Percentiles rank a stretch among this genome's conserved stretches.
Conservation (phyloP, 2,888 invertebrate genomes). For the Entomobrya proxima region DNA sequence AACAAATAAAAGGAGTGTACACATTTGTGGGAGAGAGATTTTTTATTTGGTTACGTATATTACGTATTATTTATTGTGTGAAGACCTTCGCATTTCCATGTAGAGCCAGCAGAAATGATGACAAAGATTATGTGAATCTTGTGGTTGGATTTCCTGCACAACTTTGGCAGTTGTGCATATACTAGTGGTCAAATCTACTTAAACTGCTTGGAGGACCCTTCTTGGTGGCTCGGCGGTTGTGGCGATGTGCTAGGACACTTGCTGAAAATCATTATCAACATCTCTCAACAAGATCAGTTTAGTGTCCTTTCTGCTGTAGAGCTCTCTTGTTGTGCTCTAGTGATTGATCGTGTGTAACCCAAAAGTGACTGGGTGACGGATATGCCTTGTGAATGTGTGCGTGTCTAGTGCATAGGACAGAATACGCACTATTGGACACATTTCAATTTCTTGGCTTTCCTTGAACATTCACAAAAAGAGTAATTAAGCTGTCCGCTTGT, state of each 20-base stretch:
- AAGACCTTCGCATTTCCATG: constrained; percentile 53
- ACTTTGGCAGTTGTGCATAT: not conserved
- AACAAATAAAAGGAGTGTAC: constrained; percentile 35
- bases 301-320: not conserved
- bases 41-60: not conserved
- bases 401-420: not conserved
- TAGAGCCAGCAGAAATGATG: constrained; percentile 17
- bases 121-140: constrained; percentile 9
- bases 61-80: not conserved
- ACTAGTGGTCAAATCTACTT: constrained; percentile 33
- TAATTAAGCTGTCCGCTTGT: constrained; percentile 34
- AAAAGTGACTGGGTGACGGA: not conserved
- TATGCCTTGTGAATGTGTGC: not conserved
- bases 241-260: constrained; percentile 31
- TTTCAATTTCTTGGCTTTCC: not conserved
- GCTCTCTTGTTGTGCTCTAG: not conserved
- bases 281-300: not conserved
- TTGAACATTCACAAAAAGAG: constrained; percentile 22
- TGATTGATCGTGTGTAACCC: constrained; percentile 35
- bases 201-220: constrained; percentile 15
- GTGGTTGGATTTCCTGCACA: constrained; percentile 31
- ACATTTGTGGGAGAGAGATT: not conserved
- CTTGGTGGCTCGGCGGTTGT: not conserved
- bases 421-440: not conserved
- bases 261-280: constrained; percentile 4